A percentile compares a stretch with the other conserved stretches of the same genome.
phyloP scores from a whole-genome alignment of 2,797 vertebrate genomes.

The Eospalax fontanierii region DNA sequence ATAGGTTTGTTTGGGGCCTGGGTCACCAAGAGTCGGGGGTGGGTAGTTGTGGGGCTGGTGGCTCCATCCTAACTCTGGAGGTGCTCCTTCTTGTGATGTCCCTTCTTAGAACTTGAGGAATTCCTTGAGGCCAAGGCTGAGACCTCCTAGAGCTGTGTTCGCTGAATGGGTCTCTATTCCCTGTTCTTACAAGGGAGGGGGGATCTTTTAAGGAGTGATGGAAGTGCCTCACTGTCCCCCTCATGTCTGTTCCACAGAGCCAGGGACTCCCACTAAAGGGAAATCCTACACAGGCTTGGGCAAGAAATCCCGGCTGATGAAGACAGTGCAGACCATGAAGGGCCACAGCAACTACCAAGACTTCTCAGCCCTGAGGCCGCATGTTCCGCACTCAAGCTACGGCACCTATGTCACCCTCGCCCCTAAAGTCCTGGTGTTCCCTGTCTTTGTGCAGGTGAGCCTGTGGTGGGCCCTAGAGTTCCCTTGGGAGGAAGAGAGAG shows the following conservation, averaged over 20 bases:
- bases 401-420: slow-evolving; percentile 95
- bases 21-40: neutral
- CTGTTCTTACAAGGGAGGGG: neutral
- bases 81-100: neutral
- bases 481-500: neutral
- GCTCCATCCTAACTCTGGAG: neutral
- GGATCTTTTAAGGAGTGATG: neutral
- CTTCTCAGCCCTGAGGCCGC: slow-evolving; percentile 94
- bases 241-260: slow-evolving; percentile 43
- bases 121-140: neutral
- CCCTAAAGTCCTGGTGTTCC: slow-evolving; percentile 97
- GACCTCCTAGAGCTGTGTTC: neutral
- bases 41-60: neutral
- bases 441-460: slow-evolving; percentile 96
- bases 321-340: slow-evolving; percentile 92
- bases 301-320: slow-evolving; percentile 94
- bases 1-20: neutral
- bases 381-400: slow-evolving; percentile 93
- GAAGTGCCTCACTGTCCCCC: neutral
- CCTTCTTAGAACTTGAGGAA: neutral
- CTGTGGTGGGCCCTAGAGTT: neutral
- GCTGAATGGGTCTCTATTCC: neutral
- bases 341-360: slow-evolving; percentile 95
- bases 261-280: slow-evolving; percentile 86
- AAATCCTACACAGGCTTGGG: slow-evolving; percentile 91